Conservation (phyloP, 2,113 vertebrate species). For the Dermatemys mawii region DNA sequence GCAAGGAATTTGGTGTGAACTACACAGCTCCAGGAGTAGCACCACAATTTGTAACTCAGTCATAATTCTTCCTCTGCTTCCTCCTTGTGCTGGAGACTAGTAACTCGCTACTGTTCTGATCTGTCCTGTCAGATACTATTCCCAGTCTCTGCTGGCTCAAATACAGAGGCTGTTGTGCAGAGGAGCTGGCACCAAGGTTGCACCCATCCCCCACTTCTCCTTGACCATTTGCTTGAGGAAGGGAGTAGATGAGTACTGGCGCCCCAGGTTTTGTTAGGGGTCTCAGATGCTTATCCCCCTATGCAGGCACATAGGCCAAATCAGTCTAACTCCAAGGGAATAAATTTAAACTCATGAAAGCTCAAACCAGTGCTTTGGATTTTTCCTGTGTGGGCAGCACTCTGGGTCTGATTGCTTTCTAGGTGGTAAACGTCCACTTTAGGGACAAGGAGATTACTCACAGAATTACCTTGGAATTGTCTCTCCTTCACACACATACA, state of each 20-base stretch:
- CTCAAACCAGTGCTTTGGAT: not conserved
- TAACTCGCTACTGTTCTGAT: no score
- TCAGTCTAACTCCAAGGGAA: not conserved
- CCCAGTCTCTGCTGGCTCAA: not conserved
- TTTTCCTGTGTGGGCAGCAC: not conserved
- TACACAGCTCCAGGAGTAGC: not conserved
- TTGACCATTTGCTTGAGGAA: not conserved
- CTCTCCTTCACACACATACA: accelerated
- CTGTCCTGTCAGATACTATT: no score
- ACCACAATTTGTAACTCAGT: not conserved
- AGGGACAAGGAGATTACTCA: not conserved
- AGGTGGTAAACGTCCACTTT: not conserved
- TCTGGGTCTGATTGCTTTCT: not conserved
- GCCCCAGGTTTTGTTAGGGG: accelerated
- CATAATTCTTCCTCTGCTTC: not conserved
- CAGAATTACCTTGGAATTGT: not conserved
- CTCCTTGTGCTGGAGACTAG: not conserved
- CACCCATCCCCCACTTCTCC: not conserved
- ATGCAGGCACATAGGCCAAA: not conserved
- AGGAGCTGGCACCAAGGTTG: not conserved
- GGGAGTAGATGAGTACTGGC: not conserved
- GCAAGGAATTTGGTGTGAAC: no score
- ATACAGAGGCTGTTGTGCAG: not conserved
- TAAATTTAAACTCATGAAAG: not conserved
- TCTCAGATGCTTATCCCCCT: not conserved